Evolutionary conservation across 53 echinoderm and acorn worm species (phyloP).

Genomic region (Apostichopus leukothele): DNA sequence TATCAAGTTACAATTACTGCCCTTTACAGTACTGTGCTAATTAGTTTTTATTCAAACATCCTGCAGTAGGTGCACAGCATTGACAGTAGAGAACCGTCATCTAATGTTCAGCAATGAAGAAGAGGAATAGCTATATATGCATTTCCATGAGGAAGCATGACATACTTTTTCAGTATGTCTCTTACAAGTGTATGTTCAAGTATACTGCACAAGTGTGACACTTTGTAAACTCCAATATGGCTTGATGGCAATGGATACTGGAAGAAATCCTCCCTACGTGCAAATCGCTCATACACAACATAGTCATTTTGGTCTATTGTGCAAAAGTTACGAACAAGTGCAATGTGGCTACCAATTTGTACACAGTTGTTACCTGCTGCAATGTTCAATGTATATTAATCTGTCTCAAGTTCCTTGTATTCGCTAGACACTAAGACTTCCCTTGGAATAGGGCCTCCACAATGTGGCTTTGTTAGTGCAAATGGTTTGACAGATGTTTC

Average conservation of each 20-base stretch:
- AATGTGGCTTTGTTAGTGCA: neutral
- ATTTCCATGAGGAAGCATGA: conserved; percentile 34
- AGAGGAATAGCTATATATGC: conserved; percentile 28
- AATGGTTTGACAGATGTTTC: neutral
- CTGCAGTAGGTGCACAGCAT: too few species aligned
- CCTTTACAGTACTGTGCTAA: too few species aligned
- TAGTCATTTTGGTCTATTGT: neutral
- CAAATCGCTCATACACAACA: conserved; percentile 31
- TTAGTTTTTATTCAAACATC: too few species aligned
- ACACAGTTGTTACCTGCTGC: conserved; percentile 35
- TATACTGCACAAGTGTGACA: conserved; percentile 3
- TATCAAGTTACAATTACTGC: too few species aligned
- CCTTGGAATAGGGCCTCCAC: neutral
- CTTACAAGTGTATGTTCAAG: neutral
- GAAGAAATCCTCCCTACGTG: conserved; percentile 20
- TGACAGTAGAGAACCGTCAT: too few species aligned
- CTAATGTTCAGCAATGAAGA: neutral
- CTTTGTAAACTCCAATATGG: conserved; percentile 28
- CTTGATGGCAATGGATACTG: conserved; percentile 28
- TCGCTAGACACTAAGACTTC: neutral
- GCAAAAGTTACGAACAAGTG: conserved; percentile 28
- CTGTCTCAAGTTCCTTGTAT: conserved; percentile 13
- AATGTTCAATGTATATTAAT: conserved; percentile 1
- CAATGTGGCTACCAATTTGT: conserved; percentile 29
- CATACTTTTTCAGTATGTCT: conserved; percentile 25